A percentile compares a stretch with the other conserved stretches of the same genome.
Evolutionary conservation across 2,113 vertebrate genomes (phyloP).

Genomic region (Zonotrichia leucophrys): DNA sequence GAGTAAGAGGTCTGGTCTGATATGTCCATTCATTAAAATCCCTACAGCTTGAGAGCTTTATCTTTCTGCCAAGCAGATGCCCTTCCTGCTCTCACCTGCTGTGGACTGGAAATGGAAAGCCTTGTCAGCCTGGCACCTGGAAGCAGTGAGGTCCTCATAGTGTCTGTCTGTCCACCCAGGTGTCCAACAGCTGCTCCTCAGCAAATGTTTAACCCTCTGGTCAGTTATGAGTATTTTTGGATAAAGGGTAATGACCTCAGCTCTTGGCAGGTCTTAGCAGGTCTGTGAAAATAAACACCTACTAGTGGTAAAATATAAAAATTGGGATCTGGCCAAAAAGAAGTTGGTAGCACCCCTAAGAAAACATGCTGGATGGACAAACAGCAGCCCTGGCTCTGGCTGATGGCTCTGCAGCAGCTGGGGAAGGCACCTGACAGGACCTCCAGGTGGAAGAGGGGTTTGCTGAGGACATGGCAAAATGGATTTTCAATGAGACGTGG

Average conservation of each 20-base stretch:
- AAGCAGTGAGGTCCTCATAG: not conserved
- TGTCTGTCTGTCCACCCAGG: not conserved
- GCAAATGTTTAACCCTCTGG: not conserved
- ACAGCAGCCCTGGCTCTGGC: not conserved
- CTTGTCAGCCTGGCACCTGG: not conserved
- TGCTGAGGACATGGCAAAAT: not conserved
- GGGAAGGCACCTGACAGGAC: rapidly evolving
- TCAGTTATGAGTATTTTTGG: not conserved
- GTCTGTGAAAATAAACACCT: not conserved
- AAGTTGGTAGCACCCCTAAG: not conserved
- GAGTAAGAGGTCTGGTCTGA: not conserved
- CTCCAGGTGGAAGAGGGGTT: not conserved
- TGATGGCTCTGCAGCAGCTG: not conserved
- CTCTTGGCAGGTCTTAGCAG: not conserved
- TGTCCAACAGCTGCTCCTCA: not conserved
- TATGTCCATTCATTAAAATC: not conserved
- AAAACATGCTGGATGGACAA: not conserved
- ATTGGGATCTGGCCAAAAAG: not conserved
- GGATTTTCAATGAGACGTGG: not conserved
- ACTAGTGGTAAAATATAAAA: not conserved
- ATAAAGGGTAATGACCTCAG: not conserved
- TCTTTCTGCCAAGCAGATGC: not conserved
- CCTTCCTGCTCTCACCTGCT: not conserved
- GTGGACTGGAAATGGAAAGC: not conserved
- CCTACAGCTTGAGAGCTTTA: not conserved